A percentile compares a stretch with the other conserved stretches of the same genome.
Evolutionary conservation across 2,797 vertebrate genomes (phyloP).

Genomic region (Hafferia zeledoni): DNA sequence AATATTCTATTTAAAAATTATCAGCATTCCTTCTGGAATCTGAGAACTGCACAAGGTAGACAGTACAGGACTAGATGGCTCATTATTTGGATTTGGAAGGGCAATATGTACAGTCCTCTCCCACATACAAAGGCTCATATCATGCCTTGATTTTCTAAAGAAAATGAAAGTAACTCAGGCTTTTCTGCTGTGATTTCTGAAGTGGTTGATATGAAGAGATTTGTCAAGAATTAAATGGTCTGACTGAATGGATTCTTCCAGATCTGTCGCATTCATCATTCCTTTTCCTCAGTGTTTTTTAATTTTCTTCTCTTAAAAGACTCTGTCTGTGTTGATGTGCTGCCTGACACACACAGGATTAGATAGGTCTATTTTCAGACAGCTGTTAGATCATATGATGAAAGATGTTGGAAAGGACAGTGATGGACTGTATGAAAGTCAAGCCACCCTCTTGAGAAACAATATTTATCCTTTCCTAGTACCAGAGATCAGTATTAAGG

Average conservation of each 20-base stretch:
- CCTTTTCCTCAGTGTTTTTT: neutral
- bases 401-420: neutral
- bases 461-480: neutral
- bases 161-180: neutral
- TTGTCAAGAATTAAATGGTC: neutral
- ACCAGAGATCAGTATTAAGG: neutral
- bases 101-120: neutral
- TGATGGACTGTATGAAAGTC: neutral
- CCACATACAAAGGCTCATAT: neutral
- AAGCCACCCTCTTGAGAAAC: neutral
- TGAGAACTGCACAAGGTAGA: neutral
- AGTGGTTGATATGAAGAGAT: neutral
- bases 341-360: neutral
- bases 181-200: neutral
- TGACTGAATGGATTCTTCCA: neutral
- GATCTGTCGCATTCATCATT: neutral
- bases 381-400: neutral
- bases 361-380: neutral
- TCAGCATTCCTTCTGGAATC: neutral
- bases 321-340: neutral
- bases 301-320: neutral
- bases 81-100: neutral
- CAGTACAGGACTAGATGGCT: neutral
- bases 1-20: neutral
- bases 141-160: neutral